phyloP scores from a whole-genome alignment of 2,888 invertebrate species.

The Caenorhabditis uteleia region DNA sequence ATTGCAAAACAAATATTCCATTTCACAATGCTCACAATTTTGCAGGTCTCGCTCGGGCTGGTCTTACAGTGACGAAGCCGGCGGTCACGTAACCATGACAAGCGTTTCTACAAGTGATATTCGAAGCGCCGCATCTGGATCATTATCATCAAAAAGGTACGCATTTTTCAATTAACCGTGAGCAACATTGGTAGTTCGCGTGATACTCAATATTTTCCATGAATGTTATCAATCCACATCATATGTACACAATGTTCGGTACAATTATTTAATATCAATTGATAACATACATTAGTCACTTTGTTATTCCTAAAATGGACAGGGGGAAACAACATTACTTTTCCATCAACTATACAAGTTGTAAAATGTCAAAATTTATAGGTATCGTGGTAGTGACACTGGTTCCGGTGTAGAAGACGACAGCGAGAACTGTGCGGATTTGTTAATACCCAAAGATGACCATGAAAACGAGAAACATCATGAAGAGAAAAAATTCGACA shows the following conservation, averaged over 20 bases:
- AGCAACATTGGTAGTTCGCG: too few species aligned
- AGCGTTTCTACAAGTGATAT: slow-evolving; percentile 48
- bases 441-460: slow-evolving; percentile 15
- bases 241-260: too few species aligned
- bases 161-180: slow-evolving; percentile 4
- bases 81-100: slow-evolving; percentile 47
- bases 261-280: slow-evolving; percentile 1
- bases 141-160: slow-evolving; percentile 32
- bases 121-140: slow-evolving; percentile 30
- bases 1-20: too few species aligned
- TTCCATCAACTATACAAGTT: neutral
- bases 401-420: slow-evolving; percentile 34
- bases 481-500: too few species aligned
- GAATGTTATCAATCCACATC: neutral
- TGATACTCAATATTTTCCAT: neutral
- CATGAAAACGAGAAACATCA: slow-evolving; percentile 19
- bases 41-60: slow-evolving; percentile 50
- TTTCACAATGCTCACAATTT: too few species aligned
- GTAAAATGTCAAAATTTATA: slow-evolving; percentile 13
- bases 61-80: slow-evolving; percentile 45
- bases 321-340: neutral
- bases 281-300: neutral
- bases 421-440: slow-evolving; percentile 29
- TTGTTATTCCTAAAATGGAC: neutral
- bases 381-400: slow-evolving; percentile 45